Base-by-base conservation (phyloP, 2,113 vertebrate species). In the Phalacrocorax carbo region DNA sequence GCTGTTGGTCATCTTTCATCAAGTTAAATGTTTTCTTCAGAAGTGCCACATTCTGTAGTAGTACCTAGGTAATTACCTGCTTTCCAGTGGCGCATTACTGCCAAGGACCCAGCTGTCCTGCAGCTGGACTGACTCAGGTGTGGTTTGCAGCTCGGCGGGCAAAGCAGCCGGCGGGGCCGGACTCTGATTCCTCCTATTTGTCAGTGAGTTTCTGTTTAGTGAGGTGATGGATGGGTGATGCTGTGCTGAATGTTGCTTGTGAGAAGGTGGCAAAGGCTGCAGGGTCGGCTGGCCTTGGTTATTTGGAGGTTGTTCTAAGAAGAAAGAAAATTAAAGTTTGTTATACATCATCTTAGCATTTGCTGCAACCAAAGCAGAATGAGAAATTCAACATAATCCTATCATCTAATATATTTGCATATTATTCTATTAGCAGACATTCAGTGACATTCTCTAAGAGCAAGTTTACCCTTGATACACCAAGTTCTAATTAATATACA, bases 31-130 rank as follows among this genome's bases (percentile, higher is more conserved):
- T 49, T 81, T 82, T 71, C 58, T 71, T 62, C 36, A 46, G 51
- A 79, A 94, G 15, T 91, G 57, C 36, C 38, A 36, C 26, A 82
- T 44, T 69, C 83, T n/a, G 66, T 48, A 23, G 13, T 13, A 32
- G 83, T 57, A 94, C 18, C 85, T 90, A 77, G 52, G 75, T 51
- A 66, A 61, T 98, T 98, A 99, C 99, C 99, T 99, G 99, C 99
- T 99, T 98, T 99, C 99, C 99, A 99, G 99, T 98, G 99, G 99
- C 52, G 99, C 99, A 98, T 99, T 99, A 99, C 99, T 99, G 98
- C 99, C 99, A 98, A 99, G 99, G 97, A 99, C 99, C 99, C 99
- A 99, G 99, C 99, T 99, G 99, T 99, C 99, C 98, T 99, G 99
- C 99, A 99, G 99, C 99, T 99, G 99, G 99, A 99, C 99, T 96